Percentiles rank a stretch among this genome's conserved stretches.
These are phyloP conservation scores for Aleiodes testaceus DNA, from an alignment of 2,888 invertebrate species.

Conservation along the genomic window DNA sequence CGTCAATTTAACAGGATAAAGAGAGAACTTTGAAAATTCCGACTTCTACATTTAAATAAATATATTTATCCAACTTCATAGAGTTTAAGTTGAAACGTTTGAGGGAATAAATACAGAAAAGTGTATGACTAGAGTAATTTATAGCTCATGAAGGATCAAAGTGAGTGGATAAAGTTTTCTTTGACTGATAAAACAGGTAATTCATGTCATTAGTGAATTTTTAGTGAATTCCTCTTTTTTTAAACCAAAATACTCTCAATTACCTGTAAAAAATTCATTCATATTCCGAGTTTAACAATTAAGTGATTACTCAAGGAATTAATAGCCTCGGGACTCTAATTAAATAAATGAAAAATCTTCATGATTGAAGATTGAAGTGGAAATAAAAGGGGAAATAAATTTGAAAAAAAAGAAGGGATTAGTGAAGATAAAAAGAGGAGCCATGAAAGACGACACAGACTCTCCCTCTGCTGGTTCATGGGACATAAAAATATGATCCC, in stretches of 20 bases:
- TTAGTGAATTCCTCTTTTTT: no score
- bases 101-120: slow-evolving; percentile 19
- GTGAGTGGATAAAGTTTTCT: slow-evolving; percentile 12
- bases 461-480: slow-evolving; percentile 1
- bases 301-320: neutral
- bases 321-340: neutral
- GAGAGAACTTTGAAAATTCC: neutral
- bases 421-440: slow-evolving; percentile 14
- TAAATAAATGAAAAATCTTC: slow-evolving; percentile 21
- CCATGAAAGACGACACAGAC: slow-evolving; percentile 25
- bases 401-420: slow-evolving; percentile 14
- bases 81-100: neutral
- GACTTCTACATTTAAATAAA: no score
- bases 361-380: neutral
- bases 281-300: neutral
- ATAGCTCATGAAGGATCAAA: neutral
- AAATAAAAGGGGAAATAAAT: slow-evolving; percentile 26
- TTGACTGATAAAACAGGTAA: slow-evolving; percentile 2
- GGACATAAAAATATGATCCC: slow-evolving; percentile 34
- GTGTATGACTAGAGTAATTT: slow-evolving; percentile 4
- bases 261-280: no score
- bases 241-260: no score
- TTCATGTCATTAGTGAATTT: slow-evolving; percentile 16
- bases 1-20: neutral
- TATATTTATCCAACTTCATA: neutral